Conservation (phyloP, 2,113 vertebrate genomes). For the Crotalus tigris region DNA sequence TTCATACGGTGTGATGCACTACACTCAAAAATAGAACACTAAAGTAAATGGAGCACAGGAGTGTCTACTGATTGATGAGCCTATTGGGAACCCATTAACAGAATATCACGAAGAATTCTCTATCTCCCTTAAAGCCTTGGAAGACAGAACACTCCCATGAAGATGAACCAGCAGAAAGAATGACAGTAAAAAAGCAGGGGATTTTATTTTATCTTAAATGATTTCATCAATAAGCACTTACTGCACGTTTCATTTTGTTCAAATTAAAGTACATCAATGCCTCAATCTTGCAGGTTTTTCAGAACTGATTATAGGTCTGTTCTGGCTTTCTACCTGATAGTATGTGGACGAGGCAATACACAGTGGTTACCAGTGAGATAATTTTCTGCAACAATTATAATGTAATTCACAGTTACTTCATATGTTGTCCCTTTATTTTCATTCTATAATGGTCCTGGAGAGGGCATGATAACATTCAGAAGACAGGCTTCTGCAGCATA, state of each 20-base stretch:
- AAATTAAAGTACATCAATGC: neutral
- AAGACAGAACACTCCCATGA: neutral
- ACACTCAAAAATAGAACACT: fast-evolving
- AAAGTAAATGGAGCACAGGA: fast-evolving
- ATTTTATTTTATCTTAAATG: neutral
- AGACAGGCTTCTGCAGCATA: neutral
- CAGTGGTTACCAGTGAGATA: neutral
- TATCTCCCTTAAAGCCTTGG: neutral
- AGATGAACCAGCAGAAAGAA: neutral
- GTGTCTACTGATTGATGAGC: neutral
- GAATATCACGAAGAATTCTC: fast-evolving
- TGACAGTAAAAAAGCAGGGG: neutral
- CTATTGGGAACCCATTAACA: neutral
- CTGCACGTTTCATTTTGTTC: neutral
- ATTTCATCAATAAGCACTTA: neutral
- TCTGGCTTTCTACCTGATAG: neutral
- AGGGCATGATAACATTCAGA: neutral
- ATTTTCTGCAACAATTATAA: neutral
- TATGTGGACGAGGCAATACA: neutral
- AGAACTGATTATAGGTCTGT: neutral
- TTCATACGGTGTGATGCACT: fast-evolving
- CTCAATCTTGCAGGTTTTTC: neutral
- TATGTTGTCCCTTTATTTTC: neutral
- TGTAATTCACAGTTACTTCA: neutral
- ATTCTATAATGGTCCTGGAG: neutral